Evolutionary conservation across 1,140 invertebrate genomes (phyloP), one percentile per base, ranked within the genome.

Genomic region (Drosophila bocqueti): DNA sequence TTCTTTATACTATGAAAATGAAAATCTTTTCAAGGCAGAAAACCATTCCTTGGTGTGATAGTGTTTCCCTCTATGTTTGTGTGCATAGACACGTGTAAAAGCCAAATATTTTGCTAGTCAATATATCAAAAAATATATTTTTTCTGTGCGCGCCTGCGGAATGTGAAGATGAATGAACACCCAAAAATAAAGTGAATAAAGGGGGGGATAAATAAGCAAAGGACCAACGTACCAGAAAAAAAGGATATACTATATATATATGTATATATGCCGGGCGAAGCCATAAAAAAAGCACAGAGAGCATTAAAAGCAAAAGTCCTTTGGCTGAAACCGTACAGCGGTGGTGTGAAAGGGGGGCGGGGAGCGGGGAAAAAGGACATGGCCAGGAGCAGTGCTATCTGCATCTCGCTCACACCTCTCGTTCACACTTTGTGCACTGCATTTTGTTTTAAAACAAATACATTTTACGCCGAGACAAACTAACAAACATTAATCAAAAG

Each of bases 401-500:
- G 61, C 68, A 73, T 73, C 59, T 54, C 46, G 10, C 42, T 60
- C 73, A 60, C 42, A 38, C 75, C 68, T 49, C 43, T 67, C 31
- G 58, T 67, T 76, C 63, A 65, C 63, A 80, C 61, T 81, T 66
- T 76, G 18, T 38, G 50, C 54, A 79, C 61, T 73, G 80, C 84
- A 78, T 79, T 87, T 89, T 87, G 81, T 87, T 83, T 82, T 77
- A 84, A 87, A 87, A 81, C 81, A 87, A 87, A 87, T 84, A 87
- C 82, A 87, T 87, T 89, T 83, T 71, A 79, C 81, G 68, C 49
- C 65, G 62, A 77, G 68, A 76, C 77, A 69, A 89, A 87, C 84
- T 84, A 83, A 83, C 81, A 84, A 87, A 87, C 84, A 87, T 87
- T 87, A 87, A 87, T 87, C 84, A 87, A 89, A 87, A 89, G 73